A percentile compares a stretch with the other conserved stretches of the same genome.
These are phyloP conservation scores for Arvicanthis niloticus DNA, from an alignment of 2,113 vertebrate species.

Conservation along the genomic window DNA sequence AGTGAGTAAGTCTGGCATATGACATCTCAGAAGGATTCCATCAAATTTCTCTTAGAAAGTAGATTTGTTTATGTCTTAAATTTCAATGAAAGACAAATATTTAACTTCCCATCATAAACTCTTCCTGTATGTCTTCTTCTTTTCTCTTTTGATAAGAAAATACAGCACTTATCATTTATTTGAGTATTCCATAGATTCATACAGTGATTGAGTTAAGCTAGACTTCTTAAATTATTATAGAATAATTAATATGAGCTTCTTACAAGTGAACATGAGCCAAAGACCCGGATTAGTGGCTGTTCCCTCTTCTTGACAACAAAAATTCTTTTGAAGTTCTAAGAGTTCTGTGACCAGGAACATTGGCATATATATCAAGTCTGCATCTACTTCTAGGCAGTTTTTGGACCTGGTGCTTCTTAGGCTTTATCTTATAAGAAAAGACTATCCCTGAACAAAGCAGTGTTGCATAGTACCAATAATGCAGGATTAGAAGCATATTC, in stretches of 20 bases:
- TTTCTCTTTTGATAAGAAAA: slow-evolving; percentile 61
- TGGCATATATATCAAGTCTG: neutral
- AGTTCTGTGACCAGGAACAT: neutral
- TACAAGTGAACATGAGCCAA: neutral
- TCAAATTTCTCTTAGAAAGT: neutral
- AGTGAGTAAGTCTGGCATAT: neutral
- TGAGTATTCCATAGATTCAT: neutral
- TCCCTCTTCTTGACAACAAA: neutral
- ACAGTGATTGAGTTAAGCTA: slow-evolving; percentile 7
- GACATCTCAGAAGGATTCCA: neutral
- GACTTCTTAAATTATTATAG: slow-evolving; percentile 1
- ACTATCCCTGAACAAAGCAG: neutral
- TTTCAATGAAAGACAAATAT: slow-evolving; percentile 43
- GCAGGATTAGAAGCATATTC: neutral
- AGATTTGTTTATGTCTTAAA: slow-evolving; percentile 47
- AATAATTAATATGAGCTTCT: slow-evolving; percentile 52
- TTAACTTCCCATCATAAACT: neutral
- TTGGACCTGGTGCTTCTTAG: neutral
- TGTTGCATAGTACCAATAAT: slow-evolving; percentile 17
- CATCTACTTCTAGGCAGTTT: neutral
- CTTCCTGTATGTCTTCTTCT: neutral
- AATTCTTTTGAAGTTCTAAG: slow-evolving; percentile 34
- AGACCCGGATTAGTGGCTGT: neutral
- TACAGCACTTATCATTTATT: slow-evolving; percentile 5
- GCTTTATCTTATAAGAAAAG: neutral